A percentile compares a stretch with the other conserved stretches of the same genome.
These are phyloP conservation scores for Scartelaos histophorus DNA, from an alignment of 2,113 vertebrate species.

Conservation along the genomic window DNA sequence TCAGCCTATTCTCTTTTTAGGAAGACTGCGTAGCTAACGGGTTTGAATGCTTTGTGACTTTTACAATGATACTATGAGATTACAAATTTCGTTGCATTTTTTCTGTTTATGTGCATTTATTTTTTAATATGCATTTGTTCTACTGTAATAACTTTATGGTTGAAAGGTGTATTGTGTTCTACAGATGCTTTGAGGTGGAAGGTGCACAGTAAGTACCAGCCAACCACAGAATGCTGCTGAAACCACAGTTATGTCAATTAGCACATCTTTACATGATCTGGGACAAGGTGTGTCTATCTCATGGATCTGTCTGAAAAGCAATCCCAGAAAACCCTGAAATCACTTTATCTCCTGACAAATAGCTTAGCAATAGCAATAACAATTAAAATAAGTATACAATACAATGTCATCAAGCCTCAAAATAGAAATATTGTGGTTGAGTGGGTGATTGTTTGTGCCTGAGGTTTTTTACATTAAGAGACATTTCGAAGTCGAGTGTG, in stretches of 20 bases:
- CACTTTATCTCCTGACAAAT: background rate
- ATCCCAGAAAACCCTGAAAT: constrained; percentile 11
- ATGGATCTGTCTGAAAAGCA: constrained; percentile 22
- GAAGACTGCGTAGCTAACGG: background rate
- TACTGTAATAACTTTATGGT: background rate
- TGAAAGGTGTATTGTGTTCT: background rate
- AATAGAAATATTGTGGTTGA: constrained; percentile 42
- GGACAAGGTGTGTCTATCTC: constrained; percentile 30
- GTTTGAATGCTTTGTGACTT: background rate
- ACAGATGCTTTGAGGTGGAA: constrained; percentile 23
- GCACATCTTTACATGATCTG: constrained; percentile 29
- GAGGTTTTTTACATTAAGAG: constrained; percentile 44
- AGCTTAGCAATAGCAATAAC: background rate
- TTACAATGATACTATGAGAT: too few relatives aligned
- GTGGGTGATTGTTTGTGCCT: constrained; percentile 38
- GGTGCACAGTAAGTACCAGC: constrained; percentile 19
- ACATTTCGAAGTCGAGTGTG: constrained; percentile 31
- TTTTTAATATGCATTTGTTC: background rate
- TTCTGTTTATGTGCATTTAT: background rate
- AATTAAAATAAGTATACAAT: background rate
- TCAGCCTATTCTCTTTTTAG: constrained; percentile 16
- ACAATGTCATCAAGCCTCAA: background rate
- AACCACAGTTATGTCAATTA: constrained; percentile 15
- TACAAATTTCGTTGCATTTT: background rate
- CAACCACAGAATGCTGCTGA: constrained; percentile 1